phyloP scores from a whole-genome alignment of 2,797 vertebrate genomes.

The Alcedo atthis region DNA sequence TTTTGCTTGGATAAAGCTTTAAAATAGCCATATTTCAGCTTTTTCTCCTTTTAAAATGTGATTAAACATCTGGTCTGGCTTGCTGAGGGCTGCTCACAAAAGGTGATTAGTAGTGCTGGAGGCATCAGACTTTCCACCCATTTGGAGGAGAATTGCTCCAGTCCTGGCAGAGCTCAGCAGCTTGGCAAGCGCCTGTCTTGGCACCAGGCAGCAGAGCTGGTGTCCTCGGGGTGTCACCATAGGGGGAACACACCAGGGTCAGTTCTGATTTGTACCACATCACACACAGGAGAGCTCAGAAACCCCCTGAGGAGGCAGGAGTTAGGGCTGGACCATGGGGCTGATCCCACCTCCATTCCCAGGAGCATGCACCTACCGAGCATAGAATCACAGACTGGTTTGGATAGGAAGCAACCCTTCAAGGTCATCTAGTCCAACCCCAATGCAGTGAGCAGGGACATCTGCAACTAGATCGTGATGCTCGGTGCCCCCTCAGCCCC shows the following conservation, averaged over 20 bases:
- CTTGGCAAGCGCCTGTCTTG: not conserved
- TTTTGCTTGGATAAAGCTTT: slow-evolving; percentile 1
- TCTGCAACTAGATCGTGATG: not conserved
- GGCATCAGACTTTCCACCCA: not conserved
- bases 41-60: not conserved
- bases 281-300: not conserved
- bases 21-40: not conserved
- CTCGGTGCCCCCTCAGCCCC: not conserved
- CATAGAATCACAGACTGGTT: not conserved
- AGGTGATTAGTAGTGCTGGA: not conserved
- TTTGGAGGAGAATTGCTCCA: not conserved
- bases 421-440: not conserved
- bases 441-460: not conserved
- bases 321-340: not conserved
- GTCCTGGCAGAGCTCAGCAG: not conserved
- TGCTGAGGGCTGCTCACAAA: not conserved
- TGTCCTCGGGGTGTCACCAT: not conserved
- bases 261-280: not conserved
- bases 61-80: slow-evolving; percentile 24
- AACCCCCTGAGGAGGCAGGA: not conserved
- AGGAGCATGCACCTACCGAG: not conserved
- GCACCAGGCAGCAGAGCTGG: not conserved
- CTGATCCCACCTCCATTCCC: not conserved
- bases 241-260: accelerated
- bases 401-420: not conserved